Percentiles rank a stretch among this genome's conserved stretches.
Evolutionary conservation across 2,797 vertebrate genomes (phyloP).

Genomic region (Parauchenoglanis punctatus): DNA sequence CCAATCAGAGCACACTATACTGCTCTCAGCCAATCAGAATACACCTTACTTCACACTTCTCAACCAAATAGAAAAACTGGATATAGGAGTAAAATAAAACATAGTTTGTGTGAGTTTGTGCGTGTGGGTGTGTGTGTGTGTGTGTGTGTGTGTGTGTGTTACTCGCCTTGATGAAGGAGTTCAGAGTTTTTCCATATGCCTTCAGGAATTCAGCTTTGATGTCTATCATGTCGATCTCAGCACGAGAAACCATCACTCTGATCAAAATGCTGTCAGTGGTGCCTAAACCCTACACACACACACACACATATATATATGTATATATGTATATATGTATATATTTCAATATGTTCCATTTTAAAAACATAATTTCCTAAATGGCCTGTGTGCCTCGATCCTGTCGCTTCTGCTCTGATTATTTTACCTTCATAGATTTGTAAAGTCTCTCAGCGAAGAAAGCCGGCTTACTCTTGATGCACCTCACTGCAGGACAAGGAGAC

Average conservation of each 20-base stretch:
- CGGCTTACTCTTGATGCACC: slow-evolving; percentile 81
- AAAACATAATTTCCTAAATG: neutral
- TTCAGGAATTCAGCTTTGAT: slow-evolving; percentile 88
- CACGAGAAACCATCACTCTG: slow-evolving; percentile 90
- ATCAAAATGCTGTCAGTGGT: slow-evolving; percentile 91
- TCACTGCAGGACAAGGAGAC: slow-evolving; percentile 77
- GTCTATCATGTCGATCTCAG: slow-evolving; percentile 92
- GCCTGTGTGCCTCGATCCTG: neutral
- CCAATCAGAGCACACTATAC: neutral
- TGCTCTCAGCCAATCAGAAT: neutral
- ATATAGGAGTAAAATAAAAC: neutral
- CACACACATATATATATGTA: neutral
- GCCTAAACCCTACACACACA: slow-evolving; percentile 82
- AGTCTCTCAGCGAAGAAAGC: slow-evolving; percentile 92
- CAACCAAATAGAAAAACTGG: neutral
- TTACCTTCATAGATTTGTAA: slow-evolving; percentile 99
- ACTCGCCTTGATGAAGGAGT: slow-evolving; percentile 96
- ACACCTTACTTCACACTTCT: neutral
- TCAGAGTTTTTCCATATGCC: slow-evolving; percentile 89
- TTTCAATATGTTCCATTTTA: neutral
- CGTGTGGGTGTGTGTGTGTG: neutral
- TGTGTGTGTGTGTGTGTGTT: too few species aligned
- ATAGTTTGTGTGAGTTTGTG: neutral
- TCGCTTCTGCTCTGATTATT: slow-evolving; percentile 10
- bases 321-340: neutral